Evolutionary conservation across 2,797 vertebrate genomes (phyloP), one percentile per base, ranked within the genome.

Genomic region (Lophius americanus): DNA sequence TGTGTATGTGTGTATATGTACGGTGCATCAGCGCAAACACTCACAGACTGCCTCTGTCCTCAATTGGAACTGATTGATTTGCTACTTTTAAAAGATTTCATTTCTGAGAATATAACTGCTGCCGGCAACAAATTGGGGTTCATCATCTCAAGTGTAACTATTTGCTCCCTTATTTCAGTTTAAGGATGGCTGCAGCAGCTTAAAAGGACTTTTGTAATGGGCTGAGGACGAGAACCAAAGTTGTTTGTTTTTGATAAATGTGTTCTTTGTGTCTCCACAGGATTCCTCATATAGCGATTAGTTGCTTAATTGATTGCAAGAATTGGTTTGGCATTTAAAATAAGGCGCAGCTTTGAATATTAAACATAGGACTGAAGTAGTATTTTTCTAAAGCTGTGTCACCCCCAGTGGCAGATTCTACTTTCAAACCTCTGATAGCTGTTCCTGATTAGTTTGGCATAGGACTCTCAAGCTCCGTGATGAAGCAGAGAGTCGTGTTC

Each of bases 41-140:
- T 67, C 55, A 37, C 60, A 53, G 57, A 78, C 78, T 61, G 14
- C 69, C 64, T 52, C 68, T 41, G 56, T 66, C 51, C 36, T 79
- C 60, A 68, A 70, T 78, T 76, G 60, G 71, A 85, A 71, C 70
- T 73, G 72, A 79, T 75, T 73, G 76, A 88, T 81, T 79, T 80
- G 49, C 59, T 54, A 51, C 70, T 84, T 84, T 83, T 65, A 59
- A 80, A 70, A 70, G 70, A 85, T 71, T 69, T 38, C 14, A 65
- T 83, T 77, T 70, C 42, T 64, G 58, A 70, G 53, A 68, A 50
- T 36, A 36, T 49, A 60, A 59, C 46, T 44, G 12, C 43, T 76
- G 60, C 48, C 13, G 51, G 76, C 49, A 82, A 83, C 64, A 85
- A 82, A 84, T 75, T 72, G 62, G 63, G 55, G 46, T 70, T 85